Percentiles rank a stretch among this genome's conserved stretches.
phyloP scores from a whole-genome alignment of 2,113 vertebrate genomes.

The Ibidorhyncha struthersii region DNA sequence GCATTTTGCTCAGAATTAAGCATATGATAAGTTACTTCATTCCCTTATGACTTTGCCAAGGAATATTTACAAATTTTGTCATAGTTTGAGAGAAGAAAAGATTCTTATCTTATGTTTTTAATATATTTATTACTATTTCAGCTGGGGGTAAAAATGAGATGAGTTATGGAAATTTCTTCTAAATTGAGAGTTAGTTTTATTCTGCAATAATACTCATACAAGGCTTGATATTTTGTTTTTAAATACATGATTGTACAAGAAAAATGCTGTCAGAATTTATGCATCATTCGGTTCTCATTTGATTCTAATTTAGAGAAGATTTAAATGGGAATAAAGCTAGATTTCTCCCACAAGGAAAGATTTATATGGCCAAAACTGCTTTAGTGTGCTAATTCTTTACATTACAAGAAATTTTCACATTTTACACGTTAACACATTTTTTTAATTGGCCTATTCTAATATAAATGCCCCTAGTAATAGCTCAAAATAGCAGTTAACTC shows the following conservation, averaged over 20 bases:
- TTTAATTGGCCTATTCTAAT: neutral
- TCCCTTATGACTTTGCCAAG: neutral
- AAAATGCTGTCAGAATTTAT: neutral
- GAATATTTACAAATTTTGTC: neutral
- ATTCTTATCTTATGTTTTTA: neutral
- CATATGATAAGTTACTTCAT: neutral
- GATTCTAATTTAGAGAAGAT: neutral
- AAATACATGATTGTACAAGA: neutral
- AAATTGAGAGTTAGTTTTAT: neutral
- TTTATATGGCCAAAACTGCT: neutral
- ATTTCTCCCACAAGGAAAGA: neutral
- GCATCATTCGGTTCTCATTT: neutral
- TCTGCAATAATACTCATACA: neutral
- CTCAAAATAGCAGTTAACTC: neutral
- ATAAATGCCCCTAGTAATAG: neutral
- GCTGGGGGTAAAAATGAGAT: neutral
- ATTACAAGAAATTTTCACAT: neutral
- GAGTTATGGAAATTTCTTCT: neutral
- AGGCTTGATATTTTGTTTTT: neutral
- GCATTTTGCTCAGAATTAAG: neutral
- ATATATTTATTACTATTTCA: neutral
- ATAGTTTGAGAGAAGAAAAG: neutral
- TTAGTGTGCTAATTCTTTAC: neutral
- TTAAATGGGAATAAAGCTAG: neutral
- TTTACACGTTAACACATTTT: neutral